Percentiles rank a stretch among this genome's conserved stretches.
Conservation (phyloP, 2,113 vertebrate genomes). For the Eonycteris spelaea region DNA sequence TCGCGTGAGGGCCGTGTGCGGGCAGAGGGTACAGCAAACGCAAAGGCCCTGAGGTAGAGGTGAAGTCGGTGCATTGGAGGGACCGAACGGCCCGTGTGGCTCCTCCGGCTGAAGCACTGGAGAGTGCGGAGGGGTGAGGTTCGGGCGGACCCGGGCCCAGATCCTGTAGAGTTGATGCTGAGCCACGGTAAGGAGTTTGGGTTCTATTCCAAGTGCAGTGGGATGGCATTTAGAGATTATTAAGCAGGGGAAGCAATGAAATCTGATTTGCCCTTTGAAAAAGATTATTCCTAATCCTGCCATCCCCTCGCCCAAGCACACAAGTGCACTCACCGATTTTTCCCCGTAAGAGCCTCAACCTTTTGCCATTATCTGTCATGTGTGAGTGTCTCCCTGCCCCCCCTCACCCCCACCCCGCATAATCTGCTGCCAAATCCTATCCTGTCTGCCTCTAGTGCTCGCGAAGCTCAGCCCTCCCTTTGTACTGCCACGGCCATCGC, state of each 20-base stretch:
- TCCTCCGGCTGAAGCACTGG: background rate
- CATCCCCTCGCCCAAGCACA: background rate
- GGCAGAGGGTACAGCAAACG: background rate
- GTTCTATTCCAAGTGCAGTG: constrained; percentile 30
- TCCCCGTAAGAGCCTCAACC: background rate
- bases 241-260: constrained; percentile 20
- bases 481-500: background rate
- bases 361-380: background rate
- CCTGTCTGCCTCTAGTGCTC: background rate
- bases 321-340: background rate
- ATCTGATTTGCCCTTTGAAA: constrained; percentile 52
- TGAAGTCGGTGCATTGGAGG: background rate
- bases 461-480: background rate
- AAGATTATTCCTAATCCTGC: constrained; percentile 48
- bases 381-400: background rate
- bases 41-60: constrained; percentile 22
- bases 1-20: background rate
- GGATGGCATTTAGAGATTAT: constrained; percentile 26
- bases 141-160: background rate
- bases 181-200: background rate
- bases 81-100: background rate
- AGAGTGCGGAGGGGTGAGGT: background rate
- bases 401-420: background rate
- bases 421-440: background rate
- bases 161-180: accelerated